Conservation (phyloP, 2,113 vertebrate species). For the Trinectes maculatus region DNA sequence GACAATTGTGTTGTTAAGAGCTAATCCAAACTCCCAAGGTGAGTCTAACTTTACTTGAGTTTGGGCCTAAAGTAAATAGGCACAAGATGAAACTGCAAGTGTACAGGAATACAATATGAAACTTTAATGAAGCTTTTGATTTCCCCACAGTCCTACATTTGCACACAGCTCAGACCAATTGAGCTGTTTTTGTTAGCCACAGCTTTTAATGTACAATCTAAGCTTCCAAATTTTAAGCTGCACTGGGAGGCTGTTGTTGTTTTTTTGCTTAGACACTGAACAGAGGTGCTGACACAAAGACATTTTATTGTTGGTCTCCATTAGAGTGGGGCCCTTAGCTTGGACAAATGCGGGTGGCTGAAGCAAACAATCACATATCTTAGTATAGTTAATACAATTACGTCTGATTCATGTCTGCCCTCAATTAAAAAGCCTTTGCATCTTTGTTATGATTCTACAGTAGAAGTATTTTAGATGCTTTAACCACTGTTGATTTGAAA, state of each 20-base stretch:
- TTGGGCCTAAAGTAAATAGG: conserved; percentile 66
- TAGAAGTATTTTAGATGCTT: no score
- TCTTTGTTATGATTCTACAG: background rate
- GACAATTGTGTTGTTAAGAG: conserved; percentile 28
- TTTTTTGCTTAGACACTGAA: conserved; percentile 46
- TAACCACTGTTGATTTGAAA: background rate
- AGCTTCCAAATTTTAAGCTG: conserved; percentile 35
- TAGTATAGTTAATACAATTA: background rate
- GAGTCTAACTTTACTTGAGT: conserved; percentile 56
- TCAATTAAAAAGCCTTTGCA: background rate
- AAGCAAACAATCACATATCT: background rate
- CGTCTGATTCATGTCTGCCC: background rate
- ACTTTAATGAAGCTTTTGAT: conserved; percentile 80
- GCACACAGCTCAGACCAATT: conserved; percentile 72
- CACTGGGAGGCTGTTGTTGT: conserved; percentile 37
- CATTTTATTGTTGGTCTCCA: conserved; percentile 23
- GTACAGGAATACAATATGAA: conserved; percentile 75
- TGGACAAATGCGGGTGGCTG: background rate
- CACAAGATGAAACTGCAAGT: conserved; percentile 70
- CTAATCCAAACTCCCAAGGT: conserved; percentile 40
- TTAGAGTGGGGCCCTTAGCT: conserved; percentile 6
- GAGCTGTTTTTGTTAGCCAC: conserved; percentile 51
- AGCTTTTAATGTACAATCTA: conserved; percentile 64
- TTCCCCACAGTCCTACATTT: conserved; percentile 74
- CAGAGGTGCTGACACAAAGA: conserved; percentile 48